Evolutionary conservation across 2,888 invertebrate species (phyloP), one percentile per base, ranked within the genome.

Genomic region (Piscicola geometra): DNA sequence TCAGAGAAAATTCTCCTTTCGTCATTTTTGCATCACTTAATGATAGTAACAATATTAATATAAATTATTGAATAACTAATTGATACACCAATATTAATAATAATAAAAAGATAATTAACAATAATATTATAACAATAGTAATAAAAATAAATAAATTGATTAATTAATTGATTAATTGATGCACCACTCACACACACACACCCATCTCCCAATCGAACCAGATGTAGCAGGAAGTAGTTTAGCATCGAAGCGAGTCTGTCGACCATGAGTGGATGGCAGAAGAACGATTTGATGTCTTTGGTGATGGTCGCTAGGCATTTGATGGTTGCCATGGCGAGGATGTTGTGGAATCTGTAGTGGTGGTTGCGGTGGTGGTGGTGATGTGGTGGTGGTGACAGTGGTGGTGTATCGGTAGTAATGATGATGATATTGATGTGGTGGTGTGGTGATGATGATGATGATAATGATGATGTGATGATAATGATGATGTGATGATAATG

Each of bases 191-290:
- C 52, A 50, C 15, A 18, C 52, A 50, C 21, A 67, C 21, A 21
- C n/a, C n/a, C n/a, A n/a, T n/a, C n/a, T n/a, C 21, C 47, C 15
- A 28, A 3, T 75, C 82, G 80, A 77, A 86, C 95, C 77, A 97
- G 87, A 85, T 94, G 91, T 69, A 91, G 86, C 41, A 97, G 86
- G 85, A 97, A 93, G 86, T 96, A 95, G 87, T 97, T 97, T 76
- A 97, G 89, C 96, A 97, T 97, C 15, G 93, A 90, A 0, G 94
- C 93, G 77, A 97, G 91, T 36, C 96, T 88, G 83, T 96, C 94
- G 0, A 94, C 94, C 88, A 97, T 91, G 9, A 93, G 92, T 60
- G 90, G 89, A 84, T 95, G 94, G 80, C 93, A 93, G 86, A 96
- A 95, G 67, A 95, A 92, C 67, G 87, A 78, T 71, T 81, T 79